A percentile compares a stretch with the other conserved stretches of the same genome.
Conservation (phyloP, 1,140 invertebrate species). For the Achroia grisella region DNA sequence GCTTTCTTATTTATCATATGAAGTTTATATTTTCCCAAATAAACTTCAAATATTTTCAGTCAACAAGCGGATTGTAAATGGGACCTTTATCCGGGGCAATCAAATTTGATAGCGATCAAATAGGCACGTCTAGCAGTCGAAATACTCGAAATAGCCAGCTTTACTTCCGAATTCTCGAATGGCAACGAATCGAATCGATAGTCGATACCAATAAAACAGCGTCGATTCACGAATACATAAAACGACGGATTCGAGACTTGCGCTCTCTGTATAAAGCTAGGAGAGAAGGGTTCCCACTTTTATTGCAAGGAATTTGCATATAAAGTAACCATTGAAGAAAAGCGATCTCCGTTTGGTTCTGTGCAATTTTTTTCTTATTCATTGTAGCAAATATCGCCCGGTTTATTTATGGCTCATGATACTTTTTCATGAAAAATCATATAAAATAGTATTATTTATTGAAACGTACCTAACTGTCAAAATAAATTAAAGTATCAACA, state of each 20-base stretch:
- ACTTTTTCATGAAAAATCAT: constrained; percentile 21
- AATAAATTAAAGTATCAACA: constrained; percentile 66
- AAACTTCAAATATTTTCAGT: background rate
- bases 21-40: constrained; percentile 7
- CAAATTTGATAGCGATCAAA: constrained; percentile 51
- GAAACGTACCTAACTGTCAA: constrained; percentile 20
- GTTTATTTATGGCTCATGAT: constrained; percentile 58
- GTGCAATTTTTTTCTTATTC: constrained; percentile 62
- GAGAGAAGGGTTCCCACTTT: constrained; percentile 67
- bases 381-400: constrained; percentile 58
- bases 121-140: constrained; percentile 37
- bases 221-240: constrained; percentile 70
- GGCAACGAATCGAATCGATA: constrained; percentile 50
- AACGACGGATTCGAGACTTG: constrained; percentile 63
- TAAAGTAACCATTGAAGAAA: constrained; percentile 73
- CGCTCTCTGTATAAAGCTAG: constrained; percentile 61
- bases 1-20: constrained; percentile 7
- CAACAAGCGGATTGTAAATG: constrained; percentile 30
- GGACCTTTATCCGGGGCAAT: constrained; percentile 38
- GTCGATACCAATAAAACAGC: constrained; percentile 65
- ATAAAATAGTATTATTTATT: too few species aligned
- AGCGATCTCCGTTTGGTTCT: constrained; percentile 61
- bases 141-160: constrained; percentile 44
- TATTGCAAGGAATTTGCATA: constrained; percentile 71
- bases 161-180: constrained; percentile 53